Conservation (phyloP, 1,140 invertebrate species). For the Himalopsyche phryganea region DNA sequence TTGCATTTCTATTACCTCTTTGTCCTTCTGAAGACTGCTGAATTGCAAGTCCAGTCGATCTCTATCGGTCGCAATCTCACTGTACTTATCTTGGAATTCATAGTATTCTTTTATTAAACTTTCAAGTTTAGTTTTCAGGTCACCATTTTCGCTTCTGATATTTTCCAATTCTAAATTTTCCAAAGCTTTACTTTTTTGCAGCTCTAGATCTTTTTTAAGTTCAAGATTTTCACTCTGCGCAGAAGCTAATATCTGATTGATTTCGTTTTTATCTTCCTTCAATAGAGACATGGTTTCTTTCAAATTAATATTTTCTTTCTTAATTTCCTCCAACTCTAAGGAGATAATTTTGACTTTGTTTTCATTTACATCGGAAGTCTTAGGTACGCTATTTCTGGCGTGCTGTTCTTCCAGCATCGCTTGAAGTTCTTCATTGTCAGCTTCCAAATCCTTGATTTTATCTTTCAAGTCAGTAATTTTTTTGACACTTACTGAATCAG, state of each 20-base stretch:
- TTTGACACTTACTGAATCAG: background rate
- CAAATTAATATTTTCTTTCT: conserved; percentile 36
- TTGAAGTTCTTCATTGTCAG: conserved; percentile 71
- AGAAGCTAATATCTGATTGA: conserved; percentile 27
- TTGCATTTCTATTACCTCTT: conserved; percentile 11
- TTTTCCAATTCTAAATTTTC: conserved; percentile 3
- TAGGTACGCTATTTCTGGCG: conserved; percentile 25
- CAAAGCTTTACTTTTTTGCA: conserved; percentile 29
- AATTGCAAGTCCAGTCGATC: conserved; percentile 17
- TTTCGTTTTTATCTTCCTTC: conserved; percentile 8
- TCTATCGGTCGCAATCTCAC: conserved; percentile 9
- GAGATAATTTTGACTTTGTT: conserved; percentile 7
- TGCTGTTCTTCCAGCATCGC: conserved; percentile 58
- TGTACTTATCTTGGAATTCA: conserved; percentile 26
- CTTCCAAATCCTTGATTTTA: conserved; percentile 59
- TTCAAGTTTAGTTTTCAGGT: conserved; percentile 35
- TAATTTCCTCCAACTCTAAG: conserved; percentile 20
- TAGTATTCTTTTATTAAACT: conserved; percentile 24
- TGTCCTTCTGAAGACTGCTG: conserved; percentile 14
- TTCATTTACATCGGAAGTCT: conserved; percentile 11
- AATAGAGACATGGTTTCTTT: conserved; percentile 21
- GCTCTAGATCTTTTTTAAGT: conserved; percentile 15
- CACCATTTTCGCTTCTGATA: conserved; percentile 13
- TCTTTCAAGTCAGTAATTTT: conserved; percentile 46
- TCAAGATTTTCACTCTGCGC: conserved; percentile 6